A percentile compares a stretch with the other conserved stretches of the same genome.
Evolutionary conservation across 2,113 vertebrate species (phyloP).

Genomic region (Tupaia chinensis): DNA sequence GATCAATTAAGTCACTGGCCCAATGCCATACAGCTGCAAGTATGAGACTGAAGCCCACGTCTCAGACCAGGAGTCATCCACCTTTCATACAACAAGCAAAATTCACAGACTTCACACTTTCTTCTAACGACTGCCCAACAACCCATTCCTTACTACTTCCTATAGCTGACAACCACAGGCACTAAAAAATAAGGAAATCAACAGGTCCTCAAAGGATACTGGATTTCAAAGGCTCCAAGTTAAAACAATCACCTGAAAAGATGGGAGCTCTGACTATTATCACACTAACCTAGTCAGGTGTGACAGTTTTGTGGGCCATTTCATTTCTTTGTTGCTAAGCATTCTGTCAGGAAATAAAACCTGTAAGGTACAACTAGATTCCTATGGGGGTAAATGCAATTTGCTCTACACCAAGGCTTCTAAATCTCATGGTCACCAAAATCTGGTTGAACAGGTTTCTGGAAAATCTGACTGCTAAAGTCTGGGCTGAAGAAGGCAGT

Average conservation of each 20-base stretch:
- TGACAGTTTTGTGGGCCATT: not conserved
- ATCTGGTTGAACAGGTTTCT: not conserved
- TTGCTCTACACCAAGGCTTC: not conserved
- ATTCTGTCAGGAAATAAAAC: not conserved
- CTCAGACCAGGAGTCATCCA: not conserved
- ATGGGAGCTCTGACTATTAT: not conserved
- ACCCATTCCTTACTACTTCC: not conserved
- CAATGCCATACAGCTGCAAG: not conserved
- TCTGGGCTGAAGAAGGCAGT: not conserved
- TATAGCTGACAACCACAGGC: not conserved
- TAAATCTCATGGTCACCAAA: not conserved
- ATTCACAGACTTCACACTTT: not conserved
- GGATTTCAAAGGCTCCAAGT: not conserved
- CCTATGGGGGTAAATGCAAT: not conserved
- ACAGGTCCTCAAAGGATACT: not conserved
- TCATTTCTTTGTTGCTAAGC: not conserved
- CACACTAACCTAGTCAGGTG: not conserved
- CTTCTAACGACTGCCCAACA: not conserved
- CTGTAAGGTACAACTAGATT: constrained; percentile 1
- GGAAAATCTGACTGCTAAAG: not conserved
- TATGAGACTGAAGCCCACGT: not conserved
- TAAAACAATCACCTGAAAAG: not conserved
- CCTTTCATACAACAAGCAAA: not conserved
- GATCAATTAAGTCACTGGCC: not conserved
- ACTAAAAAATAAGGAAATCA: constrained; percentile 4